A percentile compares a stretch with the other conserved stretches of the same genome.
phyloP scores from a whole-genome alignment of 2,888 invertebrate species.

The Hybos culiciformis region DNA sequence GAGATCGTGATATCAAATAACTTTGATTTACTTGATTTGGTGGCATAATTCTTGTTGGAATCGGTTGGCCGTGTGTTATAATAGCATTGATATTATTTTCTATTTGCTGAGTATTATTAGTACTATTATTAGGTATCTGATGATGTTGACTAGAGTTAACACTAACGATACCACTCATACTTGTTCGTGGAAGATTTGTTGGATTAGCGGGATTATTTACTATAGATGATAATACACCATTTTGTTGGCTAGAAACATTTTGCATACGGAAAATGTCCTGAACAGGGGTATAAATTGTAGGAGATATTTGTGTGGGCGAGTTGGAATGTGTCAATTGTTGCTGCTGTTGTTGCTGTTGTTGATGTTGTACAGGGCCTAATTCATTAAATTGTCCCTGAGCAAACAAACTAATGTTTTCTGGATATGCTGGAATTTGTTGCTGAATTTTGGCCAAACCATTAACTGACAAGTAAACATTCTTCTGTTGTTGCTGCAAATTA shows the following conservation, averaged over 20 bases:
- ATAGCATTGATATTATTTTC: slow-evolving; percentile 7
- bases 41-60: slow-evolving; percentile 1
- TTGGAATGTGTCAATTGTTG: too few species aligned
- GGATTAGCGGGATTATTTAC: too few species aligned
- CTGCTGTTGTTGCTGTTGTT: slow-evolving; percentile 5
- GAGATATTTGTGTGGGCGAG: slow-evolving; percentile 17
- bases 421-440: too few species aligned
- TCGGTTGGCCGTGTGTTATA: not conserved
- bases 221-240: too few species aligned
- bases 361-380: slow-evolving; percentile 13
- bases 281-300: slow-evolving; percentile 27
- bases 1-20: slow-evolving; percentile 24
- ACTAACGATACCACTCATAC: slow-evolving; percentile 31
- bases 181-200: slow-evolving; percentile 26
- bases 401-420: too few species aligned
- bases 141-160: slow-evolving; percentile 20
- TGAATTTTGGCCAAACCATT: slow-evolving; percentile 7
- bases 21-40: slow-evolving; percentile 19
- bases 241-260: slow-evolving; percentile 16
- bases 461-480: not conserved
- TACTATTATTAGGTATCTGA: slow-evolving; percentile 26
- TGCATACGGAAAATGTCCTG: slow-evolving; percentile 28
- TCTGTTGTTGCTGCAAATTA: not conserved
- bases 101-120: slow-evolving; percentile 18
- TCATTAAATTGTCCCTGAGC: slow-evolving; percentile 26